Evolutionary conservation across 1,140 invertebrate species (phyloP).

Genomic region (Hormaphis cornu): DNA sequence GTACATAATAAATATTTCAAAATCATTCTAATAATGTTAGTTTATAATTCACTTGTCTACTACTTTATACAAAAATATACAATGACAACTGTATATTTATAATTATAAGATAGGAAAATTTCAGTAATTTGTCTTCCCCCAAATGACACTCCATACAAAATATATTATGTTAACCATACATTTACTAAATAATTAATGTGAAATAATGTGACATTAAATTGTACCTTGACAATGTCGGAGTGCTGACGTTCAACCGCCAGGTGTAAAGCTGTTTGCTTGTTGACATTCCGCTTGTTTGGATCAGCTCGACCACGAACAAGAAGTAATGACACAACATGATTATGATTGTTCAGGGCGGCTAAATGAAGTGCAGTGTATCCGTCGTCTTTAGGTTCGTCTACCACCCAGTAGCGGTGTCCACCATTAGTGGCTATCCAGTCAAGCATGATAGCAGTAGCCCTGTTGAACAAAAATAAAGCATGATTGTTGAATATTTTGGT

Average conservation of each 20-base stretch:
- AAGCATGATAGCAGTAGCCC: slow-evolving; percentile 48
- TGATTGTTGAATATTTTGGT: too few species aligned
- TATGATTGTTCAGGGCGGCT: slow-evolving; percentile 92
- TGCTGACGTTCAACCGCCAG: slow-evolving; percentile 91
- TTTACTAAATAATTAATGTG: too few species aligned
- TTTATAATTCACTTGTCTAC: too few species aligned
- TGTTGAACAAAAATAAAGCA: background rate
- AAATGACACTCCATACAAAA: too few species aligned
- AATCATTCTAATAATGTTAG: too few species aligned
- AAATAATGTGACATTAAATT: background rate
- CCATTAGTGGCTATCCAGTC: slow-evolving; percentile 49
- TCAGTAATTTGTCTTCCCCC: too few species aligned
- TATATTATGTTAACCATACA: too few species aligned
- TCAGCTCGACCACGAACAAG: slow-evolving; percentile 78
- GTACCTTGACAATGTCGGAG: slow-evolving; percentile 81
- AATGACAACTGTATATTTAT: too few species aligned
- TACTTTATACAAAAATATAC: too few species aligned
- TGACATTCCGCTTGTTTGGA: slow-evolving; percentile 88
- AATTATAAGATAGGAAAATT: too few species aligned
- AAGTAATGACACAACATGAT: slow-evolving; percentile 88
- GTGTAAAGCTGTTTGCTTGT: slow-evolving; percentile 91
- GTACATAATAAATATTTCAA: too few species aligned
- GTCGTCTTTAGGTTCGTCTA: slow-evolving; percentile 97
- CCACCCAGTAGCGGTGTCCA: slow-evolving; percentile 87
- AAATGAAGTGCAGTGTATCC: slow-evolving; percentile 93